Percentiles rank a stretch among this genome's conserved stretches.
Evolutionary conservation across 2,797 vertebrate genomes (phyloP).

Genomic region (Smutsia temminckii): DNA sequence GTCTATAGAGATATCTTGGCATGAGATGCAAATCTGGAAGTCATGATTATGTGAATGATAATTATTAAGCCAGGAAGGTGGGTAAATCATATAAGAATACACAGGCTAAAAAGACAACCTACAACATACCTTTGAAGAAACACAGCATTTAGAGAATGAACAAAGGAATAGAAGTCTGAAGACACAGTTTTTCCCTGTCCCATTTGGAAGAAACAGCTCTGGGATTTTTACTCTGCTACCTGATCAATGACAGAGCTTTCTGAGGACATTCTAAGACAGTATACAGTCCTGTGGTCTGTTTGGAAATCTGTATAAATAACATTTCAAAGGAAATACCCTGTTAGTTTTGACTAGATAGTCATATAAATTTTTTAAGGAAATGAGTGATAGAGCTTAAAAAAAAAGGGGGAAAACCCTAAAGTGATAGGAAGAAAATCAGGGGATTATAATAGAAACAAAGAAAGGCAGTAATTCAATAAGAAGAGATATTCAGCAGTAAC

Average conservation of each 20-base stretch:
- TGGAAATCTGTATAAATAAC: constrained; percentile 74
- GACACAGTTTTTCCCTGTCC: constrained; percentile 69
- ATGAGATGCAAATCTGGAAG: not conserved
- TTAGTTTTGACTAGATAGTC: constrained; percentile 78
- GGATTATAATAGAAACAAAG: not conserved
- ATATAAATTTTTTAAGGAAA: constrained; percentile 78
- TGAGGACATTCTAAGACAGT: constrained; percentile 86
- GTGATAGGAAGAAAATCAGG: not conserved
- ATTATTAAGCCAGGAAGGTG: not conserved
- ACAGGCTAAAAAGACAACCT: not conserved
- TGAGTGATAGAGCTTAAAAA: constrained; percentile 71
- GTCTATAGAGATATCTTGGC: not conserved
- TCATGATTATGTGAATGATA: not conserved
- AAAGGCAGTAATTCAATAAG: not conserved
- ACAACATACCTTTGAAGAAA: not conserved
- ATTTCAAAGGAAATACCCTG: constrained; percentile 80
- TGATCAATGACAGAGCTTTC: constrained; percentile 83
- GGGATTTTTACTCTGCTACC: constrained; percentile 83
- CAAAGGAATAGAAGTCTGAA: not conserved
- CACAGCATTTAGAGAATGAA: not conserved
- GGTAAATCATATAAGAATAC: not conserved
- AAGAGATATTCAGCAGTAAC: not conserved
- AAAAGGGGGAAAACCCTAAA: not conserved
- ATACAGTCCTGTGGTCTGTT: constrained; percentile 78
- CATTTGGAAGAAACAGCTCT: constrained; percentile 87